These are phyloP conservation scores for Mastomys natalensis DNA, from an alignment of 2,113 vertebrate genomes.

Conservation along the genomic window DNA sequence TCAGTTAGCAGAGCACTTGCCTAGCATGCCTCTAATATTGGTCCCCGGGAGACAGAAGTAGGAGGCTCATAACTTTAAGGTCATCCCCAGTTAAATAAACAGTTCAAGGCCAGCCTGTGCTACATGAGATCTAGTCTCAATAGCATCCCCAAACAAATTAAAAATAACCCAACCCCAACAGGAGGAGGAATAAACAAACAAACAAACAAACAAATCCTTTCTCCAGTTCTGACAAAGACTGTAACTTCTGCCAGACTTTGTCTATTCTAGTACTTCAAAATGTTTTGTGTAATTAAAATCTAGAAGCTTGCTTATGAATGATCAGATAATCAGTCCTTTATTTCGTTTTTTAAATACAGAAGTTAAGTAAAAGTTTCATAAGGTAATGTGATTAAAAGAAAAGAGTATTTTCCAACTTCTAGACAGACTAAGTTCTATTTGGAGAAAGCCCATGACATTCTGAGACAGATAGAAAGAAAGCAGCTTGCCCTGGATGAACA, in stretches of 20 bases:
- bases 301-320: conserved; percentile 30
- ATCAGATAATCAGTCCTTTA: conserved; percentile 24
- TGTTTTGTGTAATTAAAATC: conserved; percentile 47
- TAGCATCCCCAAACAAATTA: neutral
- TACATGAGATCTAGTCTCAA: neutral
- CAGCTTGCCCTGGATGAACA: conserved; percentile 13
- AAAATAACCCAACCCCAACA: neutral
- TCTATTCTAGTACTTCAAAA: neutral
- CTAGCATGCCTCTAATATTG: neutral
- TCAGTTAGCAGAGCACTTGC: neutral
- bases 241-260: neutral
- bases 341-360: conserved; percentile 24
- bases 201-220: neutral
- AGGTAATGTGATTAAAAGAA: conserved; percentile 52
- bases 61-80: neutral
- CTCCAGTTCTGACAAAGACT: conserved; percentile 28
- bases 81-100: neutral
- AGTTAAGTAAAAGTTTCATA: conserved; percentile 37
- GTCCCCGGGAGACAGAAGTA: neutral
- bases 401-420: conserved; percentile 20
- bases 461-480: conserved; percentile 52
- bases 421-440: conserved; percentile 32
- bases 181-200: neutral
- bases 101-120: neutral
- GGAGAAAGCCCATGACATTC: conserved; percentile 41